A percentile compares a stretch with the other conserved stretches of the same genome.
These are phyloP conservation scores for Therioaphis trifolii DNA, from an alignment of 2,888 invertebrate genomes.

Conservation along the genomic window DNA sequence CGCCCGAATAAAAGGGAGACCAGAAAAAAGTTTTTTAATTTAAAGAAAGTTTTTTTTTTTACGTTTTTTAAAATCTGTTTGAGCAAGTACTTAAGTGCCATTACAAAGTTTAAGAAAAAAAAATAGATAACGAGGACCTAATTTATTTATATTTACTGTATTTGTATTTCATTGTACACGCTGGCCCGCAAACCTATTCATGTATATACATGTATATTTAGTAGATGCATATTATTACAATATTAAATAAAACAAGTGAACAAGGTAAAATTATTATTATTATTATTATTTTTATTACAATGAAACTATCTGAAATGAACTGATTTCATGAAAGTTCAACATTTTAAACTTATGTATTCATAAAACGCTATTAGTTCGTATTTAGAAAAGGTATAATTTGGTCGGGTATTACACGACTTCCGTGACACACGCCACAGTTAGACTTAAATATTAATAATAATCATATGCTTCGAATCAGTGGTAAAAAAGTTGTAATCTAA, in stretches of 20 bases:
- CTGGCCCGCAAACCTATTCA: background rate
- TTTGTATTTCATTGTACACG: conserved; percentile 44
- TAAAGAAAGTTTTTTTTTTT: conserved; percentile 54
- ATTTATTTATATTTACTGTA: conserved; percentile 53
- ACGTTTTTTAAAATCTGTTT: conserved; percentile 56
- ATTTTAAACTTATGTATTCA: background rate
- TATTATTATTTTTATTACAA: background rate
- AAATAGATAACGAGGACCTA: conserved; percentile 59
- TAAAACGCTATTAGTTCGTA: background rate
- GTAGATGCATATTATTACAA: background rate
- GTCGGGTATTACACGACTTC: background rate
- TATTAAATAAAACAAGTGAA: background rate
- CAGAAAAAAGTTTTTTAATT: conserved; percentile 57
- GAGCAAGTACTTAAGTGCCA: conserved; percentile 56
- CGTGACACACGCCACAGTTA: conserved; percentile 6
- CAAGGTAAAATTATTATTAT: background rate
- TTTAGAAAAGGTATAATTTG: background rate
- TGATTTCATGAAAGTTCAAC: background rate
- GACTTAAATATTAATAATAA: conserved; percentile 3
- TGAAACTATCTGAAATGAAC: background rate
- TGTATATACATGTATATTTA: background rate
- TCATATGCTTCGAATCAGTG: background rate
- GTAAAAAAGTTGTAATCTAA: too few relatives aligned
- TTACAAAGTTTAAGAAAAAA: conserved; percentile 51
- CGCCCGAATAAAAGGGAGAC: conserved; percentile 28